Evolutionary conservation across 2,113 vertebrate genomes (phyloP).

Genomic region (Eudyptes chrysolophus): DNA sequence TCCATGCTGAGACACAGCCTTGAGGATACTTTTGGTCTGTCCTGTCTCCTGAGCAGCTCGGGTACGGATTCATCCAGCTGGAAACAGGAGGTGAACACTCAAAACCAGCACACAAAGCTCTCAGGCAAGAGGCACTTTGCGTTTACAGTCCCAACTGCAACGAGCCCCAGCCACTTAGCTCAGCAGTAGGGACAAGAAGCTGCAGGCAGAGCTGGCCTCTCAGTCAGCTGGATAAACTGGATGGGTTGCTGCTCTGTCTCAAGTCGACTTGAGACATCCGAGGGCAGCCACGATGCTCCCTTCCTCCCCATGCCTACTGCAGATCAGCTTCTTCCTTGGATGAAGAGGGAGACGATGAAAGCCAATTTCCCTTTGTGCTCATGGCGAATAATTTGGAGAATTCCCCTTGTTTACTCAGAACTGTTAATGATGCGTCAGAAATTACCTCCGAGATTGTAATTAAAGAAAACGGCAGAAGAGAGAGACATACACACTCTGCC

Average conservation of each 20-base stretch:
- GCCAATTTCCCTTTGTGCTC: slow-evolving; percentile 66
- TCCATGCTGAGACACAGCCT: neutral
- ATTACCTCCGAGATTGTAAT: slow-evolving; percentile 72
- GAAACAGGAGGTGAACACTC: neutral
- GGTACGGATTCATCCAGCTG: neutral
- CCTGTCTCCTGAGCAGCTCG: neutral
- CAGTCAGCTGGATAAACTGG: neutral
- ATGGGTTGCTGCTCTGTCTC: neutral
- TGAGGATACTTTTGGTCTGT: neutral
- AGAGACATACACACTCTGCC: neutral
- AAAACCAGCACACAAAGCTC: neutral
- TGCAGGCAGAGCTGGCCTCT: neutral
- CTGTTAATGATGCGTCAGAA: slow-evolving; percentile 73
- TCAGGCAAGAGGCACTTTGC: neutral
- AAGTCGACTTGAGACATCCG: neutral
- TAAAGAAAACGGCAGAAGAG: slow-evolving; percentile 58
- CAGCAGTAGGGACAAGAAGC: neutral
- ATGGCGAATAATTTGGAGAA: slow-evolving; percentile 66
- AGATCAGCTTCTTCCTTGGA: slow-evolving; percentile 9
- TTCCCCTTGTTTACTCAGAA: slow-evolving; percentile 74
- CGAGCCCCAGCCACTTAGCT: neutral
- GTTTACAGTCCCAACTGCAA: neutral
- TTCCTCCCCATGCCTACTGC: neutral
- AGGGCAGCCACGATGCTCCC: neutral
- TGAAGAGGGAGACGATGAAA: slow-evolving; percentile 46